Conservation (phyloP, 1,140 invertebrate species). For the Stegodyphus dumicola region DNA sequence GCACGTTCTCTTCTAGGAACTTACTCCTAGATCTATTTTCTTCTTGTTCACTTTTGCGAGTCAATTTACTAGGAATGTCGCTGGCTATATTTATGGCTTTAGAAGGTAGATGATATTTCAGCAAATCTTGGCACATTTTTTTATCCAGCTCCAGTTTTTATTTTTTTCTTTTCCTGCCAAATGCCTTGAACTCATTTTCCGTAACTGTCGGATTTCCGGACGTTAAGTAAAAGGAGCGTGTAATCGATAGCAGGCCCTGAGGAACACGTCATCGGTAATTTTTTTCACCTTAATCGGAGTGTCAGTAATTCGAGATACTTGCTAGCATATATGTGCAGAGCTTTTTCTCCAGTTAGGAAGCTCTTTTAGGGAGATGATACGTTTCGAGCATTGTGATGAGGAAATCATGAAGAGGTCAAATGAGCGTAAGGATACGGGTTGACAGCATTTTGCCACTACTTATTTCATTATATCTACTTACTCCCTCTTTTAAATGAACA, state of each 20-base stretch:
- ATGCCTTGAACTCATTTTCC: conserved; percentile 6
- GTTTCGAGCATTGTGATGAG: too few species aligned
- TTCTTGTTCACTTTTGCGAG: neutral
- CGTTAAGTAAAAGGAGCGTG: neutral
- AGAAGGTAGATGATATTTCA: conserved; percentile 4
- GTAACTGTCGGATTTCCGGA: conserved; percentile 6
- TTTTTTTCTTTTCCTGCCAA: neutral
- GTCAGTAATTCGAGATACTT: neutral
- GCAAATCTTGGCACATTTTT: conserved; percentile 4
- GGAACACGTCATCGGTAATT: conserved; percentile 2
- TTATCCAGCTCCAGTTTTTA: neutral
- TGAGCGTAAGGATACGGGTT: too few species aligned
- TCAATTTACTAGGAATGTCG: neutral
- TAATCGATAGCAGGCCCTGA: conserved; percentile 1
- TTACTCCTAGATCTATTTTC: neutral
- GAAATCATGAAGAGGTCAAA: too few species aligned
- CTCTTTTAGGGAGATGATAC: too few species aligned
- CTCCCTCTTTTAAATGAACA: too few species aligned
- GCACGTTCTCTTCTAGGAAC: neutral
- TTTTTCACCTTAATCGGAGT: neutral
- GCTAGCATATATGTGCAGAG: too few species aligned
- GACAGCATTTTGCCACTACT: too few species aligned
- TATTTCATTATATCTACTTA: too few species aligned
- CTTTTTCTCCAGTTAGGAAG: too few species aligned
- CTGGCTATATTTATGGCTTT: conserved; percentile 7